These are phyloP conservation scores for Salarias fasciatus DNA, from an alignment of 2,797 vertebrate species.

Conservation along the genomic window DNA sequence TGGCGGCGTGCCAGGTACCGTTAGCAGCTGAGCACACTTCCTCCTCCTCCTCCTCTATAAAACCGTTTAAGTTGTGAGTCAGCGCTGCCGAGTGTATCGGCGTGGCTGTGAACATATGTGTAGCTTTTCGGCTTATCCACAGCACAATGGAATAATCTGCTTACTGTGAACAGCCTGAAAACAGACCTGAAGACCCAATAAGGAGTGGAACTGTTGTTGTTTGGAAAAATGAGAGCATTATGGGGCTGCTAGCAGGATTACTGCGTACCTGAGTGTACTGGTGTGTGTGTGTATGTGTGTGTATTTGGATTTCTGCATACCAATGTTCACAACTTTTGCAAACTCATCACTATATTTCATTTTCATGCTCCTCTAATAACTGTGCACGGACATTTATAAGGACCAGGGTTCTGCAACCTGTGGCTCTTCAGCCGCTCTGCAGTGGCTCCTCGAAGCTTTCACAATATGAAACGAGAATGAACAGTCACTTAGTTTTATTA, in stretches of 20 bases:
- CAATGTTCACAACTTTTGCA: no score
- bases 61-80: constrained; percentile 17
- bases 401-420: no score
- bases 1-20: constrained; percentile 23
- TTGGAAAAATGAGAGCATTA: neutral
- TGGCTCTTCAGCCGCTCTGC: no score
- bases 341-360: no score
- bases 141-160: neutral
- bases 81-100: neutral
- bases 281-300: no score
- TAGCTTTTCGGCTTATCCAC: neutral
- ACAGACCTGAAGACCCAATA: neutral
- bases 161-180: neutral
- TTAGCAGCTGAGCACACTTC: constrained; percentile 46
- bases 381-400: no score
- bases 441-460: no score
- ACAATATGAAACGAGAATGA: no score
- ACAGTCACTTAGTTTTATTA: no score
- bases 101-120: neutral
- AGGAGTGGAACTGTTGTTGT: neutral
- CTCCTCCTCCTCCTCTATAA: constrained; percentile 5
- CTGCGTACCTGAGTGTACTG: neutral
- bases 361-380: no score
- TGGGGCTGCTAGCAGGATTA: no score
- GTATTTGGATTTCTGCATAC: no score